These are phyloP conservation scores for Amphilophus citrinellus DNA, from an alignment of 2,113 vertebrate species.

Conservation along the genomic window DNA sequence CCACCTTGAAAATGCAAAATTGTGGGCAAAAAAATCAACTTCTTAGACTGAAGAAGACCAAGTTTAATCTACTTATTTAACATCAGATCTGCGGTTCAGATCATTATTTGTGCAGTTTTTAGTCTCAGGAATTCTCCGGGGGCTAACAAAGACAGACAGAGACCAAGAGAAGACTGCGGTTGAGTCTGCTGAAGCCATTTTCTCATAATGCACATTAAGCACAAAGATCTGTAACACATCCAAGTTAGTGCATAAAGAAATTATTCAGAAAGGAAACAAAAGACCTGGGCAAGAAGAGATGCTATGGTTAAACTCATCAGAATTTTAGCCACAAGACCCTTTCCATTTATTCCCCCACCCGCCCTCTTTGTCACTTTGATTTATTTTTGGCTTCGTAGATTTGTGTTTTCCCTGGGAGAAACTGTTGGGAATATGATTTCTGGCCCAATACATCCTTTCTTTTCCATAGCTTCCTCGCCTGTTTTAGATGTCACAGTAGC, in stretches of 20 bases:
- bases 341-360: constrained; percentile 61
- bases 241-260: constrained; percentile 73
- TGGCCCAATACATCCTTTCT: constrained; percentile 62
- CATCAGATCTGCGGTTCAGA: constrained; percentile 43
- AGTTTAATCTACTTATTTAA: constrained; percentile 37
- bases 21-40: constrained; percentile 17
- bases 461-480: constrained; percentile 77
- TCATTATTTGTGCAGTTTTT: constrained; percentile 51
- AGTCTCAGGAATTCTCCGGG: constrained; percentile 32
- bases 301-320: constrained; percentile 77
- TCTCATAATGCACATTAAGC: constrained; percentile 76
- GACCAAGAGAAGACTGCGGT: constrained; percentile 69
- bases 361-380: constrained; percentile 79
- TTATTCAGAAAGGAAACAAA: constrained; percentile 79
- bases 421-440: constrained; percentile 75
- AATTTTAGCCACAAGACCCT: constrained; percentile 70
- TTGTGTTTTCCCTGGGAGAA: constrained; percentile 78
- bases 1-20: constrained; percentile 26
- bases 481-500: constrained; percentile 68
- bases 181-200: constrained; percentile 79
- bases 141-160: constrained; percentile 58
- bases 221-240: constrained; percentile 69
- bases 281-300: constrained; percentile 67
- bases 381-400: constrained; percentile 74
- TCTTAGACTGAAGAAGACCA: constrained; percentile 9